phyloP scores from a whole-genome alignment of 2,113 vertebrate species.

The Aix galericulata region DNA sequence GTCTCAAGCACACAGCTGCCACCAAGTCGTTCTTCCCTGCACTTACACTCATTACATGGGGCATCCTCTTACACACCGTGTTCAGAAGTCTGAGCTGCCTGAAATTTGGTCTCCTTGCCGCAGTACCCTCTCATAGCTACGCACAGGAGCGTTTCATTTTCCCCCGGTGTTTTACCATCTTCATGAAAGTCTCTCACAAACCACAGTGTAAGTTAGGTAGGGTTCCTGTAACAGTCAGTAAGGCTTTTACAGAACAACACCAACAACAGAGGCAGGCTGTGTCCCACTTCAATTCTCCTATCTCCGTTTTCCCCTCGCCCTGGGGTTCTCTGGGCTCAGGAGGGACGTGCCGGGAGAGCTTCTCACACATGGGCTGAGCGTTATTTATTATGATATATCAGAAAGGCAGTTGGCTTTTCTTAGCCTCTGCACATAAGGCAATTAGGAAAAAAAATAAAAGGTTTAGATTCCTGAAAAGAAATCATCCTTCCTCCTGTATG shows the following conservation, averaged over 20 bases:
- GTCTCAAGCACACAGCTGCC: conserved; percentile 35
- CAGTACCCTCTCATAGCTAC: not conserved
- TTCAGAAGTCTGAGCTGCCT: not conserved
- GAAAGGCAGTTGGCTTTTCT: not conserved
- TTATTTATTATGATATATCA: not conserved
- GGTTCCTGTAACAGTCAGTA: not conserved
- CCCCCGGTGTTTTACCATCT: not conserved
- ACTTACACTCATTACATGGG: not conserved
- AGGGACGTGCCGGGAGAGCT: not conserved
- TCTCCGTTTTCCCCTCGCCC: not conserved
- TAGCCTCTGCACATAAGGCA: not conserved
- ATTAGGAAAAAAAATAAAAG: not conserved
- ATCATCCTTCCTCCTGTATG: not conserved
- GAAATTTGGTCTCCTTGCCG: not conserved
- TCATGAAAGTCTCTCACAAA: not conserved
- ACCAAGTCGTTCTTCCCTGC: conserved; percentile 33
- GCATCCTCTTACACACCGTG: not conserved
- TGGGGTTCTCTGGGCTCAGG: not conserved
- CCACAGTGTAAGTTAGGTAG: not conserved
- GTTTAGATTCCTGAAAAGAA: not conserved
- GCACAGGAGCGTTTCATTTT: not conserved
- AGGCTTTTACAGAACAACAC: rapidly evolving
- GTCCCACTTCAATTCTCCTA: not conserved
- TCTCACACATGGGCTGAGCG: not conserved
- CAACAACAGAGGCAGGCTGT: not conserved